phyloP scores from a whole-genome alignment of 2,797 vertebrate species.

The Sebastes minor region DNA sequence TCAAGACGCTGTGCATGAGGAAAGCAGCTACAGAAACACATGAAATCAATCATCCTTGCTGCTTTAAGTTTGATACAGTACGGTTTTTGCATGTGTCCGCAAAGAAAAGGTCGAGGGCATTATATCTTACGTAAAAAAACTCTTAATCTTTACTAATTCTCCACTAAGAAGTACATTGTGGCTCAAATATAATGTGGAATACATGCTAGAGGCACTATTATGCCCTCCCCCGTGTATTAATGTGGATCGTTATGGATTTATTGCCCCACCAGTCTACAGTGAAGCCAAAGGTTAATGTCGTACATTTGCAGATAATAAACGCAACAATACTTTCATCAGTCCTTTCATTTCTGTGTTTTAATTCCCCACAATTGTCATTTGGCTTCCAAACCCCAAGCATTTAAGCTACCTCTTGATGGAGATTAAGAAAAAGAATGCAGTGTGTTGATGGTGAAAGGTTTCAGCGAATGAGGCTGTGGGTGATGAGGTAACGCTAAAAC shows the following conservation, averaged over 20 bases:
- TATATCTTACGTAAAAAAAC: constrained; percentile 17
- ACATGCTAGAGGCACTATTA: not conserved
- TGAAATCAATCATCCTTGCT: constrained; percentile 45
- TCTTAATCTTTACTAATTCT: constrained; percentile 40
- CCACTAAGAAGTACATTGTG: constrained; percentile 3
- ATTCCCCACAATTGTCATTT: constrained; percentile 3
- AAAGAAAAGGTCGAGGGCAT: constrained; percentile 5
- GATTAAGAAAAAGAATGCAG: not conserved
- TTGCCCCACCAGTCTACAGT: not conserved
- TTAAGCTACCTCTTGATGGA: not conserved
- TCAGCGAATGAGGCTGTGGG: not conserved
- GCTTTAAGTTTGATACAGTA: constrained; percentile 40
- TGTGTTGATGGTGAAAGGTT: constrained; percentile 15
- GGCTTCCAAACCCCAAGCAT: constrained; percentile 1
- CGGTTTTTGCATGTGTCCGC: not conserved
- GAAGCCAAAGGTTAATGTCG: constrained; percentile 25
- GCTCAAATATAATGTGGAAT: constrained; percentile 12
- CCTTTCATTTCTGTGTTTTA: not conserved
- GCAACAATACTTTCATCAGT: constrained; percentile 2
- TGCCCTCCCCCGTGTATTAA: not conserved
- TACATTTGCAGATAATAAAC: constrained; percentile 24
- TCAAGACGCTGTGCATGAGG: constrained; percentile 54
- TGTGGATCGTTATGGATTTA: constrained; percentile 25
- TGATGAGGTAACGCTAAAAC: constrained; percentile 54
- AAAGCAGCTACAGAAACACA: constrained; percentile 50